Conservation (phyloP, 1,140 invertebrate genomes). For the Lordiphosa collinella region DNA sequence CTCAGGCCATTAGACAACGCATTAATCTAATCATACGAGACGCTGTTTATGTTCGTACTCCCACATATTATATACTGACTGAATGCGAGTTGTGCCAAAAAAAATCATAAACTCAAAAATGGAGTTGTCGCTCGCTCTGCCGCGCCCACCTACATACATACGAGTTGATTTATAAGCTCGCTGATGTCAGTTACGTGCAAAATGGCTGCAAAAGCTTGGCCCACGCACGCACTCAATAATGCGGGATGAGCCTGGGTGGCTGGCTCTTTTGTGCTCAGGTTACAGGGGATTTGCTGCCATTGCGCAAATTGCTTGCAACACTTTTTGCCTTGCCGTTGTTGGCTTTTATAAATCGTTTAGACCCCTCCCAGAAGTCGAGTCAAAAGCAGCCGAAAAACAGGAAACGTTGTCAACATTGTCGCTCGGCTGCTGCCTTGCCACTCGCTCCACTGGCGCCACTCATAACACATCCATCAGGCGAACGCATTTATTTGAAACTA, state of each 20-base stretch:
- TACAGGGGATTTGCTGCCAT: conserved; percentile 48
- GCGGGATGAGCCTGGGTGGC: conserved; percentile 32
- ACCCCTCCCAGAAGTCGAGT: conserved; percentile 40
- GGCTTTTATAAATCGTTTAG: conserved; percentile 76
- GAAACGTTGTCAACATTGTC: conserved; percentile 48
- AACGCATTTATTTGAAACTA: conserved; percentile 48
- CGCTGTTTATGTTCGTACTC: conserved; percentile 26
- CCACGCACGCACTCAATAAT: conserved; percentile 68
- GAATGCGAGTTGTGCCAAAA: not conserved
- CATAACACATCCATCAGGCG: conserved; percentile 69
- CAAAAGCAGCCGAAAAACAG: conserved; percentile 63
- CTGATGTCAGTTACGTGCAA: conserved; percentile 74
- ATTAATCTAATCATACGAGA: conserved; percentile 74
- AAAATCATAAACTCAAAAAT: conserved; percentile 71
- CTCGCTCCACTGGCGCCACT: conserved; percentile 39
- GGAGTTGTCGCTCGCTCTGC: conserved; percentile 6
- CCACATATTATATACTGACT: no score
- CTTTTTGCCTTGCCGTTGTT: conserved; percentile 58
- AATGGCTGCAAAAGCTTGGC: conserved; percentile 47
- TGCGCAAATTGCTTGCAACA: conserved; percentile 75
- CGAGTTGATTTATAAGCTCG: conserved; percentile 74
- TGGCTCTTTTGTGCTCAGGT: conserved; percentile 28
- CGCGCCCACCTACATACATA: conserved; percentile 21
- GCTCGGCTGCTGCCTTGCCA: conserved; percentile 8
- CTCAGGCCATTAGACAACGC: conserved; percentile 62